Evolutionary conservation across 2,888 invertebrate species (phyloP).

Genomic region (Latrodectus elegans): DNA sequence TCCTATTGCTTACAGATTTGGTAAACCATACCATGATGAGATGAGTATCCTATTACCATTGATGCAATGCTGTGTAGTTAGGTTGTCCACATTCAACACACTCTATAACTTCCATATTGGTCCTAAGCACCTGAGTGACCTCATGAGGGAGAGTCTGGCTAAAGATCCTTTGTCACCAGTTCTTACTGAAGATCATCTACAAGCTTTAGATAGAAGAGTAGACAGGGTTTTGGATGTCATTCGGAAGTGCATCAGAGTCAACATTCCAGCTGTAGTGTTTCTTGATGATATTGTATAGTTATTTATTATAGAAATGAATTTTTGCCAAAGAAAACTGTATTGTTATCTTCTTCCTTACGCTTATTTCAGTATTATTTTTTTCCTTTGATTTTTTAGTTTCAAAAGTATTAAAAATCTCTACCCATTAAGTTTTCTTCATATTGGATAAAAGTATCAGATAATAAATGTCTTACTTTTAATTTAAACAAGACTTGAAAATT

Average conservation of each 20-base stretch:
- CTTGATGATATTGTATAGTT: constrained; percentile 65
- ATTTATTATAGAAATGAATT: no score
- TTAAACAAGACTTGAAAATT: no score
- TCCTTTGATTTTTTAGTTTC: no score
- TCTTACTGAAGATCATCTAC: constrained; percentile 92
- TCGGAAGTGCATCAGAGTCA: constrained; percentile 82
- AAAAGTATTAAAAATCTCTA: no score
- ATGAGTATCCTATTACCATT: constrained; percentile 94
- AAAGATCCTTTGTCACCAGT: constrained; percentile 90
- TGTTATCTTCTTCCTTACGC: no score
- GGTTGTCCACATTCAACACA: constrained; percentile 85
- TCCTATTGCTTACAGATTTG: constrained; percentile 79
- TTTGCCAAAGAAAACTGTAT: no score
- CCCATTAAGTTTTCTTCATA: no score
- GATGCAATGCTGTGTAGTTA: constrained; percentile 93
- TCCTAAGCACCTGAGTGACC: no score
- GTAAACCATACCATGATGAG: constrained; percentile 93
- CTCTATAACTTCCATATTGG: no score
- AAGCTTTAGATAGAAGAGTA: constrained; percentile 91
- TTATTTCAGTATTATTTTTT: no score
- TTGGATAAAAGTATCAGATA: no score
- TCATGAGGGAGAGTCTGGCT: constrained; percentile 70
- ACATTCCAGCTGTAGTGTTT: constrained; percentile 67
- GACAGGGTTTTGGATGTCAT: constrained; percentile 86
- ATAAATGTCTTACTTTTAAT: no score